phyloP scores from a whole-genome alignment of 2,888 invertebrate genomes.

The Diarsia mendica region DNA sequence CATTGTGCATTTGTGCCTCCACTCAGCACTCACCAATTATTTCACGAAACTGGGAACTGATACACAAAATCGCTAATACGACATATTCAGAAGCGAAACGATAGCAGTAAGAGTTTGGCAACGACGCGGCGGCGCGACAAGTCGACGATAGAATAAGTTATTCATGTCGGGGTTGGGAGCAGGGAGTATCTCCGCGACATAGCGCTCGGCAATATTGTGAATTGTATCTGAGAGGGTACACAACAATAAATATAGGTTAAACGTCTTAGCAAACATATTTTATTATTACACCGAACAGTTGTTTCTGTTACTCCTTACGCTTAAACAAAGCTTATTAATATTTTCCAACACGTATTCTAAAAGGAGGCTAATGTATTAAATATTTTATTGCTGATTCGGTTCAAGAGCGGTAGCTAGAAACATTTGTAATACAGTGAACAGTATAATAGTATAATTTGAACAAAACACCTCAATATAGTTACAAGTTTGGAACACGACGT shows the following conservation, averaged over 20 bases:
- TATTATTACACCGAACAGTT: neutral
- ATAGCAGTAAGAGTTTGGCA: slow-evolving; percentile 10
- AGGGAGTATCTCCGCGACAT: neutral
- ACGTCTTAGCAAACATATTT: slow-evolving; percentile 3
- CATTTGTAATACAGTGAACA: too few species aligned
- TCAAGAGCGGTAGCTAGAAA: too few species aligned
- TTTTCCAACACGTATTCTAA: neutral
- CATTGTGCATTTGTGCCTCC: neutral
- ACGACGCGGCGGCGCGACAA: slow-evolving; percentile 3
- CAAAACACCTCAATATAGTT: neutral
- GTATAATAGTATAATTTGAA: neutral
- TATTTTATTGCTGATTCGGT: neutral
- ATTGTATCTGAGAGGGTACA: neutral
- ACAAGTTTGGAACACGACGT: neutral
- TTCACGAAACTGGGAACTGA: neutral
- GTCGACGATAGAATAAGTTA: slow-evolving; percentile 23
- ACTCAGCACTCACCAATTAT: neutral
- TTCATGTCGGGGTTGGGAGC: slow-evolving; percentile 1
- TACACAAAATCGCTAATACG: neutral
- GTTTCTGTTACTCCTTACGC: neutral
- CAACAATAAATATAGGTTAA: slow-evolving; percentile 4
- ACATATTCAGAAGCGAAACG: slow-evolving; percentile 7
- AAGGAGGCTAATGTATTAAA: neutral
- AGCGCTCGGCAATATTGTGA: neutral
- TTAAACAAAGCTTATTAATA: neutral